Conservation (phyloP, 2,797 vertebrate species). For the Crax fasciolata region DNA sequence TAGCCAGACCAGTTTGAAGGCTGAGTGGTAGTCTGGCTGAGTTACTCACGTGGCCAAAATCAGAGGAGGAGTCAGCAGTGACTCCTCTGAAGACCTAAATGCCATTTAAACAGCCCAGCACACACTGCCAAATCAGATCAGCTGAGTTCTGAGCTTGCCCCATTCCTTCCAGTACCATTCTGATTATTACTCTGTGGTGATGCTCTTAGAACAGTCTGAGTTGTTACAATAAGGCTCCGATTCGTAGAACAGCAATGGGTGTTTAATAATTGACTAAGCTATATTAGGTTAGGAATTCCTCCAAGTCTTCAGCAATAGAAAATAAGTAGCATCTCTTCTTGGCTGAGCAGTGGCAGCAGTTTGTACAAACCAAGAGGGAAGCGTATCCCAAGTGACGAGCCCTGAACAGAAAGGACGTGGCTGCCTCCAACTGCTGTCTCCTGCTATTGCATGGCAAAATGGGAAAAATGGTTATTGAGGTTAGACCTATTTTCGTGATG, state of each 20-base stretch:
- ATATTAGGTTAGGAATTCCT: not conserved
- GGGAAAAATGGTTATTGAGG: not conserved
- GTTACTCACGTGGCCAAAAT: not conserved
- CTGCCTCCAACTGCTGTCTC: rapidly evolving
- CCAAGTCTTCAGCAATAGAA: not conserved
- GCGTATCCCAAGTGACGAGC: rapidly evolving
- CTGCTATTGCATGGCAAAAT: rapidly evolving
- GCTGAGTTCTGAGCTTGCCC: not conserved
- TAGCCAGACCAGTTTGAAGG: not conserved
- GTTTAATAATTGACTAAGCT: not conserved
- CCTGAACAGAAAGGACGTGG: not conserved
- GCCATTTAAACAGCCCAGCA: not conserved
- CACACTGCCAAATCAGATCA: not conserved
- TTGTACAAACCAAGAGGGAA: not conserved
- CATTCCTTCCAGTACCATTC: too few relatives aligned
- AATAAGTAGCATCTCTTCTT: not conserved
- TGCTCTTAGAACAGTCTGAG: not conserved
- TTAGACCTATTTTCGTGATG: not conserved
- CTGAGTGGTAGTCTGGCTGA: not conserved
- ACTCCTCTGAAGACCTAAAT: not conserved
- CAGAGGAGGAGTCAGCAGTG: not conserved
- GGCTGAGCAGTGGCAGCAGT: not conserved
- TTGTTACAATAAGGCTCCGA: not conserved
- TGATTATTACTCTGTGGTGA: too few relatives aligned
- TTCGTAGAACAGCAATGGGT: not conserved